Evolutionary conservation across 2,888 invertebrate genomes (phyloP).

Genomic region (Lasioglossum pauxillum): DNA sequence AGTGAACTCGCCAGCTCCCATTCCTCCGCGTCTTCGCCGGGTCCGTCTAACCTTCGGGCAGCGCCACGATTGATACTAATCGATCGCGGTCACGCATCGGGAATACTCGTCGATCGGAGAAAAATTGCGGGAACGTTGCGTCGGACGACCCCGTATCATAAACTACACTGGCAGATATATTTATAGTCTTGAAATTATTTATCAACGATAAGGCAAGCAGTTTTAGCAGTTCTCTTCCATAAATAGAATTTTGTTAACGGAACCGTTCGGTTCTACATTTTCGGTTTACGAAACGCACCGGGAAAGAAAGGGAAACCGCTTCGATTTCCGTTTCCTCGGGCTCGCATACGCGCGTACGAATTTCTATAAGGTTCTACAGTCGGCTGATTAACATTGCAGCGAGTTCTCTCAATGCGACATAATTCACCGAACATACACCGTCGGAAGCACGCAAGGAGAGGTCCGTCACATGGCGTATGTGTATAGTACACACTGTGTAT

Average conservation of each 20-base stretch:
- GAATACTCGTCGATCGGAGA: slow-evolving; percentile 17
- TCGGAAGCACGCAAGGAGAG: neutral
- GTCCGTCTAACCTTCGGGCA: slow-evolving; percentile 44
- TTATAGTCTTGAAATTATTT: neutral
- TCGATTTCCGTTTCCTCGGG: neutral
- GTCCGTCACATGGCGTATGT: neutral
- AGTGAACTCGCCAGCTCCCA: slow-evolving; percentile 78
- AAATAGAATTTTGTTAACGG: too few species aligned
- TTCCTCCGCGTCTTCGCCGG: slow-evolving; percentile 58
- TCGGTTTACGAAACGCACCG: neutral
- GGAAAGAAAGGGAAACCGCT: neutral
- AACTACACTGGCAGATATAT: neutral
- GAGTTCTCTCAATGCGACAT: neutral
- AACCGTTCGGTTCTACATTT: too few species aligned
- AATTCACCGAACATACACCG: neutral
- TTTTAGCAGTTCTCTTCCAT: too few species aligned
- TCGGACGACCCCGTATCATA: neutral
- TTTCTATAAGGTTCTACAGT: neutral
- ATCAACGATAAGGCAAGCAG: too few species aligned
- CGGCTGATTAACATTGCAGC: neutral
- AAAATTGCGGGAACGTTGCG: neutral
- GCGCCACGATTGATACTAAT: slow-evolving; percentile 20
- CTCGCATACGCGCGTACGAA: neutral
- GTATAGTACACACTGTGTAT: too few species aligned
- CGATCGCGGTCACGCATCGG: slow-evolving; percentile 14